A percentile compares a stretch with the other conserved stretches of the same genome.
phyloP scores from a whole-genome alignment of 2,888 invertebrate genomes.

The Chrysina gloriosa region DNA sequence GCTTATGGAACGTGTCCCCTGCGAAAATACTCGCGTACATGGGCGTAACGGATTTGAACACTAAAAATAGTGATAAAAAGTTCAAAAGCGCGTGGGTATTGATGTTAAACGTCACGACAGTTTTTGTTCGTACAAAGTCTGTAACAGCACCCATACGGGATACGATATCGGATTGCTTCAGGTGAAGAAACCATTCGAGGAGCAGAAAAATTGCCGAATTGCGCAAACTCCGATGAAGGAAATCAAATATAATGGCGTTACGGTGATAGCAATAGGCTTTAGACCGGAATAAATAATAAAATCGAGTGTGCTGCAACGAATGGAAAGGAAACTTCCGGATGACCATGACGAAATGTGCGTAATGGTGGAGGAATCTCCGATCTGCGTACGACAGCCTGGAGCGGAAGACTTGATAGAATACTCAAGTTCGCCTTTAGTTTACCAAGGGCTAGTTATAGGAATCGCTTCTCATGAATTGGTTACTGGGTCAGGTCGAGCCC shows the following conservation, averaged over 20 bases:
- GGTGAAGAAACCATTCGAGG: not conserved
- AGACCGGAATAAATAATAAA: not conserved
- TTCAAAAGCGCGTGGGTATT: not conserved
- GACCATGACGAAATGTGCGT: not conserved
- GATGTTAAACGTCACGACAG: not conserved
- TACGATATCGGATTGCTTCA: not conserved
- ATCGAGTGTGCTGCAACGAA: not conserved
- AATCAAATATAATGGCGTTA: not conserved
- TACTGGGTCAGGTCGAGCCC: not conserved
- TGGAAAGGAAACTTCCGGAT: not conserved
- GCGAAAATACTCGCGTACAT: not conserved
- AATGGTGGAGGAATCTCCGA: not conserved
- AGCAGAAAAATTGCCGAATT: not conserved
- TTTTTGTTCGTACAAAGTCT: not conserved
- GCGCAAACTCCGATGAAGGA: not conserved
- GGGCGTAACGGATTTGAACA: not conserved
- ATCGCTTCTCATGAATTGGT: not conserved
- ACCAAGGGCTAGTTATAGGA: not conserved
- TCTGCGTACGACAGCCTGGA: not conserved
- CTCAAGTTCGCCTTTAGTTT: not conserved
- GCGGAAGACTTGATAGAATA: not conserved
- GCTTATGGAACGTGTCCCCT: not conserved
- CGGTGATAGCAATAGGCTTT: not conserved
- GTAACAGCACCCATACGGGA: not conserved
- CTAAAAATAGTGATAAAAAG: not conserved